Base-by-base conservation (phyloP, 2,888 invertebrate species). In the Heterodera filipjevi region DNA sequence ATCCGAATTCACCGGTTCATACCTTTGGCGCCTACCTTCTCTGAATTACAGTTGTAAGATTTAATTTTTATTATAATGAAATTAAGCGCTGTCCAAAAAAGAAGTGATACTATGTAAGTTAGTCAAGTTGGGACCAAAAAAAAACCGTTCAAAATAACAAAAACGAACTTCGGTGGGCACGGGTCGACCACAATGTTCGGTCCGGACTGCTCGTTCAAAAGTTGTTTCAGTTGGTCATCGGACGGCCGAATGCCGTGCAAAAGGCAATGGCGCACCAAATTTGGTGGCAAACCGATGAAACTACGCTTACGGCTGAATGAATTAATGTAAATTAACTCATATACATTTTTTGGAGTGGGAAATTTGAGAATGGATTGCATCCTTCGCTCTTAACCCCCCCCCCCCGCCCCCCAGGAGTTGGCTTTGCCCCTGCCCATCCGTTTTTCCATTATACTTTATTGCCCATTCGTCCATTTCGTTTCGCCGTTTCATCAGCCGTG, bases 221-320 rank as follows among this genome's bases (percentile, higher is more conserved):
- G n/a, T 35, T 64, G 59, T n/a, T 8, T 22, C 59, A 59, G 27
- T 59, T 59, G 73, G 53, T 27, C 71, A 53, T 70, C 80, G n/a
- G 70, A 66, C 12, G 79, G 77, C 10, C 72, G 68, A 27, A 84
- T 74, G 46, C 84, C 86, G 46, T 82, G 76, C n/a, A 86, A 78
- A 12, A 84, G 39, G 6, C 81, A 83, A 44, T 86, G 84, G 14
- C 86, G 82, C 27, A 72, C 71, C 14, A 87, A 76, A 68, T 84
- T 84, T 66, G 77, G 80, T 8, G 86, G 85, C n/a, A 81, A 72
- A 16, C 83, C 83, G 49, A 81, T 77, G 75, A 83, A 87, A 64
- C 80, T 73, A 30, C 79, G 76, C 68, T 72, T 53, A 0, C 84
- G 77, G 46, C 86, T 85, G 72, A 80, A 76, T 68, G 32, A 75